Percentiles rank a stretch among this genome's conserved stretches.
Evolutionary conservation across 2,888 invertebrate species (phyloP).

Genomic region (Tribolium freemani): DNA sequence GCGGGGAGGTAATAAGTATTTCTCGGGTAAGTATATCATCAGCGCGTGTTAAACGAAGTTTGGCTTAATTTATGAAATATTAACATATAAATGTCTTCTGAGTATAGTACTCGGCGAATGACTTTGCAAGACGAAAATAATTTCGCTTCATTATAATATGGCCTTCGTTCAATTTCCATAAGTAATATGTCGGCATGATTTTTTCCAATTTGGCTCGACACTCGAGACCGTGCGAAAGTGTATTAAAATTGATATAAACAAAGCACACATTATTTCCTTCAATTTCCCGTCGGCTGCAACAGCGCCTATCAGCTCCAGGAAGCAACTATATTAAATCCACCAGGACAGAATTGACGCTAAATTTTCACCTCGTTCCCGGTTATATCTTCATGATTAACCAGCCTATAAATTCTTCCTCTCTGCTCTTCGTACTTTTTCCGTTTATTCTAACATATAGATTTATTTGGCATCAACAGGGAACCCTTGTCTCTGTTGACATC

Average conservation of each 20-base stretch:
- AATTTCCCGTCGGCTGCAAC: slow-evolving; percentile 42
- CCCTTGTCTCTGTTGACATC: slow-evolving; percentile 23
- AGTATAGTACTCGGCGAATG: slow-evolving; percentile 10
- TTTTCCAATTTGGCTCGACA: slow-evolving; percentile 38
- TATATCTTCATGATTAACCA: slow-evolving; percentile 22
- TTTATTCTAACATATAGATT: slow-evolving; percentile 28
- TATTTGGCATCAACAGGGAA: slow-evolving; percentile 20
- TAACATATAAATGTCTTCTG: slow-evolving; percentile 43
- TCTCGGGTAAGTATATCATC: slow-evolving; percentile 5
- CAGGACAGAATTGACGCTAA: slow-evolving; percentile 34
- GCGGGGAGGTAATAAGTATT: background rate
- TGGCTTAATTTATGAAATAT: slow-evolving; percentile 37
- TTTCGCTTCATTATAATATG: slow-evolving; percentile 37
- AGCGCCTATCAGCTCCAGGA: slow-evolving; percentile 37
- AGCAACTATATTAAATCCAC: slow-evolving; percentile 36
- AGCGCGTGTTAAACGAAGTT: slow-evolving; percentile 24
- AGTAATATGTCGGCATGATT: slow-evolving; percentile 39
- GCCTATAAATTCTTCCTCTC: slow-evolving; percentile 13
- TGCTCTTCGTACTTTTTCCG: slow-evolving; percentile 15
- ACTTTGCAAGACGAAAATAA: slow-evolving; percentile 38
- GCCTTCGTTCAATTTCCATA: slow-evolving; percentile 39
- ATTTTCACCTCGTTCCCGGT: slow-evolving; percentile 16
- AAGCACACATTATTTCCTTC: slow-evolving; percentile 47
- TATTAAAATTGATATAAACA: slow-evolving; percentile 43
- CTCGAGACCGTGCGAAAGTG: slow-evolving; percentile 21